Percentiles rank a stretch among this genome's conserved stretches.
These are phyloP conservation scores for Pogonocichla stellata DNA, from an alignment of 2,113 vertebrate genomes.

Conservation along the genomic window DNA sequence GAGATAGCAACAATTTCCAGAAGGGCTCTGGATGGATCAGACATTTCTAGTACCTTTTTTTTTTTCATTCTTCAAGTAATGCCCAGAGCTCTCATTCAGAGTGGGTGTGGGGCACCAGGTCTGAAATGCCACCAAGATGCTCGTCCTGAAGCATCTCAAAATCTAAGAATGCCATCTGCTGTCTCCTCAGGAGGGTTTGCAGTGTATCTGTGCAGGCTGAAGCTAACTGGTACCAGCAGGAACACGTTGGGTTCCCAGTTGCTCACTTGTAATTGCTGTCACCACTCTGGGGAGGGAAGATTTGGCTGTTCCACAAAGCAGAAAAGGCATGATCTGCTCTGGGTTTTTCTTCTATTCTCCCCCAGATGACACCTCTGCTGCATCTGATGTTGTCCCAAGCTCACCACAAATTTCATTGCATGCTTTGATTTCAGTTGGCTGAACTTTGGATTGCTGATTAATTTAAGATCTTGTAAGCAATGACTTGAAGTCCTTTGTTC, in stretches of 20 bases:
- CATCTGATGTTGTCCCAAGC: not conserved
- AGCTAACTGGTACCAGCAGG: not conserved
- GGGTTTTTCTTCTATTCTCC: not conserved
- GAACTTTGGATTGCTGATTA: not conserved
- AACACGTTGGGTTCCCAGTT: not conserved
- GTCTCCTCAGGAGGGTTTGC: not conserved
- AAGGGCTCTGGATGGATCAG: not conserved
- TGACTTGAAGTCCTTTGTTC: not conserved
- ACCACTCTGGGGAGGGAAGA: fast-evolving
- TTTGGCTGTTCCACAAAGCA: not conserved
- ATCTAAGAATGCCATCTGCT: not conserved
- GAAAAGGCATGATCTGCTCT: not conserved
- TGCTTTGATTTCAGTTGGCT: not conserved
- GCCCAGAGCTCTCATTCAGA: not conserved
- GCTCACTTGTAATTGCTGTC: not conserved
- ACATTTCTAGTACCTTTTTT: not conserved
- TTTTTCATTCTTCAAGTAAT: not conserved
- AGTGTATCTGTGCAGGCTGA: not conserved
- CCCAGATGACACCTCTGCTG: too few species aligned
- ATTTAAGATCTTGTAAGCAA: not conserved
- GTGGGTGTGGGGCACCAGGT: not conserved
- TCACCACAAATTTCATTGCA: not conserved
- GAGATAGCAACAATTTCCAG: not conserved
- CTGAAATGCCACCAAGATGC: not conserved
- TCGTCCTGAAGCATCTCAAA: not conserved